phyloP scores from a whole-genome alignment of 2,113 vertebrate species.

The Danionella cerebrum region DNA sequence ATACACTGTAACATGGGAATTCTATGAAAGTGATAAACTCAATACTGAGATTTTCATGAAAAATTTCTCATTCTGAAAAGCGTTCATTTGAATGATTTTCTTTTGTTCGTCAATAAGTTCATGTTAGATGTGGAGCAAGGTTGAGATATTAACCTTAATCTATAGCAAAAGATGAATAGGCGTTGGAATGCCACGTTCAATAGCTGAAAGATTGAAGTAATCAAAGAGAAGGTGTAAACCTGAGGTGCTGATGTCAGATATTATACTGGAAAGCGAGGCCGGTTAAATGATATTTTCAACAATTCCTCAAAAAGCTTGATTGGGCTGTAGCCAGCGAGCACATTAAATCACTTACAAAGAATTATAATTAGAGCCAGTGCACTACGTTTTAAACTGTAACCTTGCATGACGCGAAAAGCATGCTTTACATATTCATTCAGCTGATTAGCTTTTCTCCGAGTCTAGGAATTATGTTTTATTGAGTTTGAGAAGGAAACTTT shows the following conservation, averaged over 20 bases:
- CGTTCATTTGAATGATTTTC: not conserved
- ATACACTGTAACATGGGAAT: no score
- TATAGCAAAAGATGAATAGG: not conserved
- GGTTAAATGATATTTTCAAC: conserved; percentile 36
- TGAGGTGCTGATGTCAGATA: not conserved
- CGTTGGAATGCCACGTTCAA: not conserved
- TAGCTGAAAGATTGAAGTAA: not conserved
- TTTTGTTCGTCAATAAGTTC: not conserved
- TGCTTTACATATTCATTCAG: conserved; percentile 54
- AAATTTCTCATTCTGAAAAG: not conserved
- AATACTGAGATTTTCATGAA: not conserved
- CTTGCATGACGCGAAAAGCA: conserved; percentile 30
- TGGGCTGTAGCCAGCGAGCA: conserved; percentile 39
- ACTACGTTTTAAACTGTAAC: conserved; percentile 5
- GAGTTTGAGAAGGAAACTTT: not conserved
- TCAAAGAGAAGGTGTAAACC: not conserved
- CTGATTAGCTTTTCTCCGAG: conserved; percentile 54
- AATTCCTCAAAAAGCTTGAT: conserved; percentile 45
- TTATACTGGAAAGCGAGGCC: not conserved
- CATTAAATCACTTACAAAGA: conserved; percentile 58
- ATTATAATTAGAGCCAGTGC: conserved; percentile 54
- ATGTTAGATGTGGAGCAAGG: not conserved
- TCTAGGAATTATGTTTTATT: conserved; percentile 45
- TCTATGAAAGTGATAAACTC: not conserved
- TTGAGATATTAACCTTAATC: not conserved